Evolutionary conservation across 2,888 invertebrate genomes (phyloP).

Genomic region (Camponotus fellah): DNA sequence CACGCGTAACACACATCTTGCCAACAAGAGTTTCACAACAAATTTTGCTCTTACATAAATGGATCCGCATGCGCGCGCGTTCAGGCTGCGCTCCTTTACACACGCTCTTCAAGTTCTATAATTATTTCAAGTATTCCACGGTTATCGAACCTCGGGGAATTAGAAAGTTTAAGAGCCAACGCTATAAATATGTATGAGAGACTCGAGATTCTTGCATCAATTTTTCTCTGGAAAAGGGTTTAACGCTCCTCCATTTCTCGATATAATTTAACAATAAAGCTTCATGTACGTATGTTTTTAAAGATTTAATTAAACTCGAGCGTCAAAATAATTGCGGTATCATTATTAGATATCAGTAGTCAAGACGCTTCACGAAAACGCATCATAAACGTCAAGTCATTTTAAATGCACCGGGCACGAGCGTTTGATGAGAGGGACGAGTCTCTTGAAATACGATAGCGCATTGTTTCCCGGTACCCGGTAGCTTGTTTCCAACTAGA

Average conservation of each 20-base stretch:
- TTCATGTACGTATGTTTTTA: neutral
- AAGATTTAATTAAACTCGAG: neutral
- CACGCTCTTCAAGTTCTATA: neutral
- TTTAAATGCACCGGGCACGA: neutral
- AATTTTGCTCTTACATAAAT: constrained; percentile 50
- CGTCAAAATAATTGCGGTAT: too few species aligned
- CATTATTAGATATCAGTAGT: neutral
- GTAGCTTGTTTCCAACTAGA: constrained; percentile 39
- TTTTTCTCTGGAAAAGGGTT: neutral
- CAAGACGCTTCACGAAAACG: neutral
- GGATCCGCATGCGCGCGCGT: constrained; percentile 1
- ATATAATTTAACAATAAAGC: neutral
- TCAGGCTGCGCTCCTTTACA: neutral
- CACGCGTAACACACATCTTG: constrained; percentile 42
- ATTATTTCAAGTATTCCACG: constrained; percentile 5
- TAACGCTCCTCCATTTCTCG: neutral
- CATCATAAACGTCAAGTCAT: neutral
- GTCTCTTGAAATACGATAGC: constrained; percentile 43
- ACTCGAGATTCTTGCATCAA: neutral
- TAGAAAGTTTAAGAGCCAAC: neutral
- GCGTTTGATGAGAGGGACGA: neutral
- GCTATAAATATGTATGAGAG: neutral
- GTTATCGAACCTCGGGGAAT: neutral
- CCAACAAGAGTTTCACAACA: constrained; percentile 37
- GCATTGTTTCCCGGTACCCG: constrained; percentile 56